Evolutionary conservation across 2,113 vertebrate species (phyloP).

Genomic region (Tychaedon coryphoeus): DNA sequence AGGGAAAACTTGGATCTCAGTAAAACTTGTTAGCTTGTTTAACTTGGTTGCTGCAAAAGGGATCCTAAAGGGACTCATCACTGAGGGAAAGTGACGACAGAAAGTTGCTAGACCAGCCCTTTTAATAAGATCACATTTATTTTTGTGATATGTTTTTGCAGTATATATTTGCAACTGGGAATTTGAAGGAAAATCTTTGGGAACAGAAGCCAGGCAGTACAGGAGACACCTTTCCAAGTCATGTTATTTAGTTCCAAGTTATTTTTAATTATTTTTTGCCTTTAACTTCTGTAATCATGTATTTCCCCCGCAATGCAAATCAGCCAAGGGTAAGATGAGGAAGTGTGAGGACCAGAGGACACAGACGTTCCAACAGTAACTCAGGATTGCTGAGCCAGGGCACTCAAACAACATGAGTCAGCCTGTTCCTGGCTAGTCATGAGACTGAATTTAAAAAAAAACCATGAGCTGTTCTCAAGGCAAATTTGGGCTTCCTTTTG

Average conservation of each 20-base stretch:
- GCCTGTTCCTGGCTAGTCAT: slow-evolving; percentile 22
- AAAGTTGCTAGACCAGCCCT: neutral
- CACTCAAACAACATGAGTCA: slow-evolving; percentile 31
- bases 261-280: neutral
- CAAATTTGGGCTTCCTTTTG: slow-evolving; percentile 10
- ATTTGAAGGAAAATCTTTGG: neutral
- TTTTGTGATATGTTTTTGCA: neutral
- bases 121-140: neutral
- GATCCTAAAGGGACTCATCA: neutral
- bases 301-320: neutral
- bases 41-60: neutral
- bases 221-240: neutral
- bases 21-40: neutral
- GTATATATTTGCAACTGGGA: neutral
- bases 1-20: neutral
- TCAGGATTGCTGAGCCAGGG: slow-evolving; percentile 25
- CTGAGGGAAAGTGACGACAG: neutral
- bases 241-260: neutral
- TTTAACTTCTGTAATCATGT: neutral
- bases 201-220: neutral
- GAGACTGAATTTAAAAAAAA: slow-evolving; percentile 39
- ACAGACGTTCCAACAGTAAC: neutral
- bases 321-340: neutral
- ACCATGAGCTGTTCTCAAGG: slow-evolving; percentile 10
- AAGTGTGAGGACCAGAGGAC: neutral